phyloP scores from a whole-genome alignment of 2,888 invertebrate genomes.

The Melanchra persicariae region DNA sequence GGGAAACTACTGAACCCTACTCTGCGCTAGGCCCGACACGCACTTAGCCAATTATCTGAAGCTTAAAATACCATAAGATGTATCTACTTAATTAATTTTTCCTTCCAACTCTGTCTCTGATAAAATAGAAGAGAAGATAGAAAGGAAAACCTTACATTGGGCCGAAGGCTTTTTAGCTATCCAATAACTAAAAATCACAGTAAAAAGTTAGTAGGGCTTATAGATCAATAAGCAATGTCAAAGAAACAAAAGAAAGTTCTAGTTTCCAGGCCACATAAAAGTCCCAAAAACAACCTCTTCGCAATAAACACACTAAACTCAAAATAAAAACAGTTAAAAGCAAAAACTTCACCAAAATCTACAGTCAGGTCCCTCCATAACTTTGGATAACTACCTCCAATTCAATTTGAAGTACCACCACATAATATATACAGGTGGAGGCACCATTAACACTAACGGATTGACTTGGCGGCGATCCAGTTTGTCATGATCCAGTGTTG shows the following conservation, averaged over 20 bases:
- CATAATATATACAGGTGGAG: conserved; percentile 56
- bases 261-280: not conserved
- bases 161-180: too few species aligned
- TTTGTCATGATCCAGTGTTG: conserved; percentile 59
- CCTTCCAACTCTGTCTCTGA: too few species aligned
- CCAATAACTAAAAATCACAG: too few species aligned
- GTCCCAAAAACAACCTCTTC: not conserved
- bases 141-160: too few species aligned
- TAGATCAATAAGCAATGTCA: not conserved
- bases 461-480: conserved; percentile 59
- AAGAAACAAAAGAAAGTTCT: not conserved
- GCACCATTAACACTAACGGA: conserved; percentile 46
- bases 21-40: too few species aligned
- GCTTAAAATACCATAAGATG: too few species aligned
- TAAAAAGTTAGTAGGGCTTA: too few species aligned
- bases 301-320: conserved; percentile 2
- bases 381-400: conserved; percentile 49
- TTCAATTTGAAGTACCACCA: conserved; percentile 53
- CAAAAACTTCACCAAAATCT: conserved; percentile 29
- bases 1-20: too few species aligned
- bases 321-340: conserved; percentile 22
- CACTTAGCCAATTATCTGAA: too few species aligned
- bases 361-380: conserved; percentile 43
- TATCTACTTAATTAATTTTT: too few species aligned
- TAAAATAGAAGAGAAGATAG: too few species aligned